These are phyloP conservation scores for Drosophila stalkeri DNA, from an alignment of 2,888 invertebrate genomes.

Conservation along the genomic window DNA sequence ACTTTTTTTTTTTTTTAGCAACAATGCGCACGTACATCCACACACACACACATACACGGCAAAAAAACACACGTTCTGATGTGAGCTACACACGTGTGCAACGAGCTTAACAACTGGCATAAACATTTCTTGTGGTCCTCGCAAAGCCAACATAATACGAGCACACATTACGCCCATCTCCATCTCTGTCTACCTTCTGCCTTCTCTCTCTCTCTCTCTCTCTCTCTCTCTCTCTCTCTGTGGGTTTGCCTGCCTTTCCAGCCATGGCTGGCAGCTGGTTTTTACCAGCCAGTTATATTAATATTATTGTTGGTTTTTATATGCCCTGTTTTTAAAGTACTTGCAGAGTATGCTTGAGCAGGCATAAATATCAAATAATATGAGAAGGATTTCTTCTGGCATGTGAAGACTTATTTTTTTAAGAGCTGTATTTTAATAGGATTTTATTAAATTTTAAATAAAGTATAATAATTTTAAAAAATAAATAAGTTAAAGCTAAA, in stretches of 20 bases:
- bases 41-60: background rate
- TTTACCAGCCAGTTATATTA: conserved; percentile 11
- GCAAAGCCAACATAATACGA: conserved; percentile 44
- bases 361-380: background rate
- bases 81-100: conserved; percentile 14
- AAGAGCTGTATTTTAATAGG: background rate
- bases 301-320: conserved; percentile 31
- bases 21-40: conserved; percentile 9
- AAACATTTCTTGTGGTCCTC: conserved; percentile 44
- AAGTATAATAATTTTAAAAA: background rate
- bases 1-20: conserved; percentile 29
- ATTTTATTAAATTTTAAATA: background rate
- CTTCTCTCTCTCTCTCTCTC: background rate
- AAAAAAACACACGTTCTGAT: background rate
- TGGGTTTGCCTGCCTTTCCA: background rate
- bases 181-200: background rate
- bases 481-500: background rate
- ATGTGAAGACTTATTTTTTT: background rate
- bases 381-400: background rate
- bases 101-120: conserved; percentile 43
- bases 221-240: background rate
- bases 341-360: background rate
- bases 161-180: conserved; percentile 20
- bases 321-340: background rate
- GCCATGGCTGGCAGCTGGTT: conserved; percentile 7